Conservation (phyloP, 2,113 vertebrate genomes). For the Capreolus pygargus region DNA sequence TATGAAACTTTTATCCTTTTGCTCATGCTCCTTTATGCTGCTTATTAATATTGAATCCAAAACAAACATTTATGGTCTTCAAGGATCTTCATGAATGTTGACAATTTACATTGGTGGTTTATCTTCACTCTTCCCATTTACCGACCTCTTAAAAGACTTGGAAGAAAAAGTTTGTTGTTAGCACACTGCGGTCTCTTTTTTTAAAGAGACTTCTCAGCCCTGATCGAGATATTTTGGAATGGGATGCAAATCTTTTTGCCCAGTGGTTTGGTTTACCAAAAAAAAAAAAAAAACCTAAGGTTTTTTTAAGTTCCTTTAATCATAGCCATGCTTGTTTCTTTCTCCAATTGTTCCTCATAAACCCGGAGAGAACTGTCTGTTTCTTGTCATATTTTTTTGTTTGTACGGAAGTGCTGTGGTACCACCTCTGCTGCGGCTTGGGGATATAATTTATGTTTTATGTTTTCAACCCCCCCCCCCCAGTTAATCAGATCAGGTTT, state of each 20-base stretch:
- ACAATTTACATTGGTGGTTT: not conserved
- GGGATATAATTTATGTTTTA: not conserved
- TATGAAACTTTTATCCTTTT: constrained; percentile 23
- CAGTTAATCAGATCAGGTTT: not conserved
- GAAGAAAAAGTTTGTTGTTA: not conserved
- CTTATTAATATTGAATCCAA: constrained; percentile 1
- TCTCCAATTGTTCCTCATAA: constrained; percentile 45
- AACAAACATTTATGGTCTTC: not conserved
- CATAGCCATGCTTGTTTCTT: constrained; percentile 36
- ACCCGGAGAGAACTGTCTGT: constrained; percentile 35
- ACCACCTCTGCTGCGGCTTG: constrained; percentile 5
- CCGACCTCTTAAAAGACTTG: constrained; percentile 33
- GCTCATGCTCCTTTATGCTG: not conserved
- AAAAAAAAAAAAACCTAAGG: not conserved
- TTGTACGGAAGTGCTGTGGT: not conserved
- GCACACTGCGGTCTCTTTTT: not conserved
- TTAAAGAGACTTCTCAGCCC: not conserved
- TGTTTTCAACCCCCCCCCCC: not conserved
- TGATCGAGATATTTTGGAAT: constrained; percentile 46
- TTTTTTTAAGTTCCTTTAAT: constrained; percentile 39
- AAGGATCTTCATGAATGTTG: not conserved
- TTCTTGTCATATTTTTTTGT: constrained; percentile 55
- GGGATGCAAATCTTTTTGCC: not conserved
- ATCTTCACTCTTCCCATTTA: not conserved
- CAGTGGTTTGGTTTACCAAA: constrained; percentile 33